Evolutionary conservation across 2,113 vertebrate genomes (phyloP), one percentile per base, ranked within the genome.

Genomic region (Spizaetus ornatus): DNA sequence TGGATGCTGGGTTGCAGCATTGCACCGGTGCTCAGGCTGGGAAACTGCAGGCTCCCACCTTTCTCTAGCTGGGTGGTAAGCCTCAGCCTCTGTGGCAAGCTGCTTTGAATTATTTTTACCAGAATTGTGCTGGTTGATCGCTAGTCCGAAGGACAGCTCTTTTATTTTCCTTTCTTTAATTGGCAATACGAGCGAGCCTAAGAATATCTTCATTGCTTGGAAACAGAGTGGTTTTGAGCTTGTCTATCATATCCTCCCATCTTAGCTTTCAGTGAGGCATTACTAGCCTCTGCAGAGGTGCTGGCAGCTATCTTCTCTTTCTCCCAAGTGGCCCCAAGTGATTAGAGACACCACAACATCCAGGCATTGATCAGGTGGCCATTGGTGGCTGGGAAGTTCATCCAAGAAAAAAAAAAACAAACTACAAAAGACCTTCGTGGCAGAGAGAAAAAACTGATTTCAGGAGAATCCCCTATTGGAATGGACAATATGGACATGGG

Each of bases 401-500:
- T 3, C 21, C 27, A 29, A 31, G 25, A 2, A 31, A 34, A 31
- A 29, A 29, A 18, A 32, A 32, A 11, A 22, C 5, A 18, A 15
- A 6, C 18, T 71, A 13, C 1, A 15, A 8, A 18, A 42, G 58
- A 15, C 6, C 19, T 69, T 7, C 31, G 25, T 15, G 42, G 42
- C 4, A 53, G 17, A 52, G 52, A 19, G 25, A 43, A 85, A 85
- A 3, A 4, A 0, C 36, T 29, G 16, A 19, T 50, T 12, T 27
- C 32, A 74, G 84, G n/a, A n/a, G 58, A 38, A 13, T 15, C 38
- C 1, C 31, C 12, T 27, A 6, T 3, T 7, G 26, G 65, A 7
- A 31, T 0, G 4, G 76, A 13, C 6, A 5, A 0, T 3, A 13
- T 0, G 16, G 63, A 3, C 3, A 2, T 1, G 20, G 56, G 58